Evolutionary conservation across 2,888 invertebrate genomes (phyloP), one percentile per base, ranked within the genome.

Genomic region (Furcula furcula): DNA sequence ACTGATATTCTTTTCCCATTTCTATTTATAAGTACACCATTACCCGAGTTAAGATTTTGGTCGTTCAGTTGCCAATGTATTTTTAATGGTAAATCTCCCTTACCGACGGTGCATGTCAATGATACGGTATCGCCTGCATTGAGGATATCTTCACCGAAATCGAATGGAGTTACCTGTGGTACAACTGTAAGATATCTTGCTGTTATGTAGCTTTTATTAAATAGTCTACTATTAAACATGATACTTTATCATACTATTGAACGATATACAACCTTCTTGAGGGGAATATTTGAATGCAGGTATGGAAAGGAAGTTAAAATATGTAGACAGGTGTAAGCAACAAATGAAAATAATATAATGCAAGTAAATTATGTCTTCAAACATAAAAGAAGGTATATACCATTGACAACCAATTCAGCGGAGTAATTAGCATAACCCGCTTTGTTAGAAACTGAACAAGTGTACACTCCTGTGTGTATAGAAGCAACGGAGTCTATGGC

Each of bases 121-220:
- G 93, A 92, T 7, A 93, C 92, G 27, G 93, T 90, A 66, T 95
- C 94, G 39, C 94, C 94, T 42, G 93, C 93, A 63, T 94, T 94
- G 25, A 91, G 85, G 42, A 92, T 88, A 47, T 93, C 93, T 58
- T 94, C 94, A 36, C 94, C 94, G 69, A 95, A 95, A 68, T 92
- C 91, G 66, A 95, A 95, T 29, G 93, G 92, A 39, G 93, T 92
- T 58, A 96, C 94, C 91, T 95, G 94, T 42, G 95, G 95, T 59
- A 92, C 90, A 76, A 95, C 95, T 95, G 82, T 36, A 43, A 36
- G 63, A 66, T 30, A 46, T 5, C 30, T 36, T 19, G 29, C 29
- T 25, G 34, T 42, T 46, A 47, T n/a, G n/a, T n/a, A n/a, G n/a
- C n/a, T n/a, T 42, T 40, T 20, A 31, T 46, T 16, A 16, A 6